Evolutionary conservation across 2,797 vertebrate genomes (phyloP), one percentile per base, ranked within the genome.

Genomic region (Neostethus bicornis): DNA sequence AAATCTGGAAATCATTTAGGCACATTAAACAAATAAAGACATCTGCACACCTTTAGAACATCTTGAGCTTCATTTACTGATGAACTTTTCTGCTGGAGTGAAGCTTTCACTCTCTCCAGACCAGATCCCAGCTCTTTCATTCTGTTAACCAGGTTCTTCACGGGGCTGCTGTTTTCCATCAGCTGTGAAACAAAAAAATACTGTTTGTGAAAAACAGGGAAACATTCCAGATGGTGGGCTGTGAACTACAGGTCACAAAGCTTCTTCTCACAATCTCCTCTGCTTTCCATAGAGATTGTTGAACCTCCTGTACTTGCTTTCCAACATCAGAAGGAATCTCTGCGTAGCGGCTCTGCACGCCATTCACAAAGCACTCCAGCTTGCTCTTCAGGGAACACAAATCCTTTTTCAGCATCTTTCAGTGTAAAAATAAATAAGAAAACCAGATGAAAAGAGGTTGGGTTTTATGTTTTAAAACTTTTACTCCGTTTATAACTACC

Each of bases 21-120:
- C 0, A 14, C 2, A 17, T 35, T 10, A 46, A 23, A 35, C 14
- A 29, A 12, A 44, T 14, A 24, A 25, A 54, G 24, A 38, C 32
- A 31, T 3, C 47, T 6, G 51, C 5, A 81, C 83, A 98, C 97
- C 94, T 98, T 97, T 49, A 97, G 93, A 41, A 87, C 77, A 62
- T 85, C 84, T 64, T 95, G 91, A 37, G 96, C 96, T 63, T 94
- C 92, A 32, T 45, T 61, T 42, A 96, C 79, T 50, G 89, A 92
- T 70, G 91, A 70, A 68, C 91, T 95, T 72, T 84, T 94, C 62
- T 93, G 86, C 53, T 94, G 88, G 51, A 99, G 82, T 79, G 93
- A 87, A 5, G 71, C 82, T 75, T 92, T 91, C 16, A 96, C 85
- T 32, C 73, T 85, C 54, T 79, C 85, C 51, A 98, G 89, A 1